A percentile compares a stretch with the other conserved stretches of the same genome.
Conservation (phyloP, 2,797 vertebrate species). For the Knipowitschia caucasica region DNA sequence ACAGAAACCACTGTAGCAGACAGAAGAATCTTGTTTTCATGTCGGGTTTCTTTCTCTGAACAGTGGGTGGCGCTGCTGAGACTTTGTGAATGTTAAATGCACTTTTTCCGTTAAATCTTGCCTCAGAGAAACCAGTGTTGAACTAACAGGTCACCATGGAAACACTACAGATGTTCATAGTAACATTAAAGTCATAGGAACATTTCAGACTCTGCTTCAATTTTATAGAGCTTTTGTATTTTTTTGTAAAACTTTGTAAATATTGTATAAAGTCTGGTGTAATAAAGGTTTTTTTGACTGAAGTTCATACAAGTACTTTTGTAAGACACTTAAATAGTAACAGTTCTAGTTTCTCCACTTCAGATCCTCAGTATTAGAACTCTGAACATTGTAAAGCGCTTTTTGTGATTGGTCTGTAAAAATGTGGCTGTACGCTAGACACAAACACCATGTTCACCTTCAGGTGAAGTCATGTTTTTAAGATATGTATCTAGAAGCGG, state of each 20-base stretch:
- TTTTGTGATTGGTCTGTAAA: too few relatives aligned
- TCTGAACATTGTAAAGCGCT: too few relatives aligned
- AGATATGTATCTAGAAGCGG: too few relatives aligned
- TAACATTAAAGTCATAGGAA: neutral
- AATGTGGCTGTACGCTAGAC: too few relatives aligned
- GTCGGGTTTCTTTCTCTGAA: too few relatives aligned
- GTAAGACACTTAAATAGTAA: too few relatives aligned
- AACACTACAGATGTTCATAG: neutral
- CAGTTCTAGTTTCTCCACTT: too few relatives aligned
- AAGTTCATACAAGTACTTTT: neutral
- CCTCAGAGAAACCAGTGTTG: neutral
- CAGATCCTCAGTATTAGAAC: too few relatives aligned
- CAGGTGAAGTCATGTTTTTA: too few relatives aligned
- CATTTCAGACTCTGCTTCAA: neutral
- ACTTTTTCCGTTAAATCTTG: neutral
- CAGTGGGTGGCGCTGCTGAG: neutral
- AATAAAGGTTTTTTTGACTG: neutral
- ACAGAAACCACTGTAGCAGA: too few relatives aligned
- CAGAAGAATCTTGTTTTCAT: too few relatives aligned
- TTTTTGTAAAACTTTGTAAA: conserved; percentile 3
- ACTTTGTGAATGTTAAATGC: neutral
- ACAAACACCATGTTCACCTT: too few relatives aligned
- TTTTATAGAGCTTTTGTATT: neutral
- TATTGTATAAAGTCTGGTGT: neutral
- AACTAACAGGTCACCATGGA: neutral